These are phyloP conservation scores for Actinia tenebrosa DNA, from an alignment of 64 coral and sea anemone genomes.

Conservation along the genomic window DNA sequence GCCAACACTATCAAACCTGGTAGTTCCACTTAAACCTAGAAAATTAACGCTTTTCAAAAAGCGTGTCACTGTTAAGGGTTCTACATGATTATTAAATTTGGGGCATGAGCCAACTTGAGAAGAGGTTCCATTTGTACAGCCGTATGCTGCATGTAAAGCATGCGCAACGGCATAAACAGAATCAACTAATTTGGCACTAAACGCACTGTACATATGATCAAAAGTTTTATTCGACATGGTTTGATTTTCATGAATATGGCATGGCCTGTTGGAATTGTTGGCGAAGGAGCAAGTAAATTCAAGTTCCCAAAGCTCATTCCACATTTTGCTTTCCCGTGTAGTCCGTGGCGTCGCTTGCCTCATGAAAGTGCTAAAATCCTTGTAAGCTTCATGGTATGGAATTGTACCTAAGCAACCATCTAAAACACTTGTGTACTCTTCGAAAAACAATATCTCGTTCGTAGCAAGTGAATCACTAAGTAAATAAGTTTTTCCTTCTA, in stretches of 20 bases:
- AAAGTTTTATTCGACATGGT: neutral
- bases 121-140: constrained; percentile 3
- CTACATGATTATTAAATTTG: neutral
- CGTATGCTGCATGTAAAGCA: constrained; percentile 29
- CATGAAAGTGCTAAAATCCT: neutral
- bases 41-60: constrained; percentile 22
- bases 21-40: constrained; percentile 24
- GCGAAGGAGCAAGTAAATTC: constrained; percentile 12
- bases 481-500: neutral
- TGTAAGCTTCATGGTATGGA: neutral
- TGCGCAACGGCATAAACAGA: constrained; percentile 65
- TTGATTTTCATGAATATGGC: constrained; percentile 17
- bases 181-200: constrained; percentile 40
- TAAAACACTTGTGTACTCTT: constrained; percentile 1
- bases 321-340: neutral
- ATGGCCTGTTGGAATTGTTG: neutral
- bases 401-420: neutral
- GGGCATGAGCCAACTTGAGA: neutral
- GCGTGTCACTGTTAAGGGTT: constrained; percentile 17
- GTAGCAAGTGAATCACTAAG: neutral
- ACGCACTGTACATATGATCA: constrained; percentile 17
- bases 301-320: constrained; percentile 17
- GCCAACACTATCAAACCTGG: constrained; percentile 22
- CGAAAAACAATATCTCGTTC: neutral
- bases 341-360: neutral